phyloP scores from a whole-genome alignment of 1,140 invertebrate genomes.

The Macrosteles quadrilineatus region DNA sequence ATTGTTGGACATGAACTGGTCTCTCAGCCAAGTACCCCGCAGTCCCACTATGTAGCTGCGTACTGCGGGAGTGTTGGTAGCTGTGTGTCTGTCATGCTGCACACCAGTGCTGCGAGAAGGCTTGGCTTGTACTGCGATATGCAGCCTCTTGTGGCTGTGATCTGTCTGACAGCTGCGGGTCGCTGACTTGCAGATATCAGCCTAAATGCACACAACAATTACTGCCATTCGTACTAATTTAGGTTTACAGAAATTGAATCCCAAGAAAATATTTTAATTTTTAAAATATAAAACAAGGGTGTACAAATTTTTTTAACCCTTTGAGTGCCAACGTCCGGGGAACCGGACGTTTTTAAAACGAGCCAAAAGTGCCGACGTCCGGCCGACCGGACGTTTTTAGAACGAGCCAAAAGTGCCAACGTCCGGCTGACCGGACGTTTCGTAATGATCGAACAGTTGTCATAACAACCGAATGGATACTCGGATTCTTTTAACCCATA shows the following conservation, averaged over 20 bases:
- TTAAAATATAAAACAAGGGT: not conserved
- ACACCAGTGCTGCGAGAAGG: not conserved
- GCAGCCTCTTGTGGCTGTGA: not conserved
- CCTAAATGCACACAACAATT: too few species aligned
- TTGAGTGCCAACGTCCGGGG: too few species aligned
- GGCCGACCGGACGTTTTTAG: too few species aligned
- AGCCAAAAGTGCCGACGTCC: too few species aligned
- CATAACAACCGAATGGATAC: too few species aligned
- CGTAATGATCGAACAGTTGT: too few species aligned
- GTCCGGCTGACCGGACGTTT: too few species aligned
- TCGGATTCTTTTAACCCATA: too few species aligned
- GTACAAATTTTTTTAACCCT: not conserved
- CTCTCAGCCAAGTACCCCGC: slow-evolving; percentile 11
- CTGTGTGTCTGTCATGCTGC: not conserved
- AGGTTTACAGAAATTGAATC: too few species aligned
- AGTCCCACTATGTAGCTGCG: slow-evolving; percentile 18
- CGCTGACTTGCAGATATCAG: not conserved
- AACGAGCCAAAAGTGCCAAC: too few species aligned
- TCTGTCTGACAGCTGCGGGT: slow-evolving; percentile 15
- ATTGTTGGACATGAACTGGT: slow-evolving; percentile 16
- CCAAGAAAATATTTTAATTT: not conserved
- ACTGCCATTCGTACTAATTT: too few species aligned
- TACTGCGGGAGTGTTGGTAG: not conserved
- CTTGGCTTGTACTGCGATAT: slow-evolving; percentile 13
- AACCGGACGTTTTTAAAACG: too few species aligned